A percentile compares a stretch with the other conserved stretches of the same genome.
Evolutionary conservation across 2,888 invertebrate species (phyloP).

Genomic region (Rhingia campestris): DNA sequence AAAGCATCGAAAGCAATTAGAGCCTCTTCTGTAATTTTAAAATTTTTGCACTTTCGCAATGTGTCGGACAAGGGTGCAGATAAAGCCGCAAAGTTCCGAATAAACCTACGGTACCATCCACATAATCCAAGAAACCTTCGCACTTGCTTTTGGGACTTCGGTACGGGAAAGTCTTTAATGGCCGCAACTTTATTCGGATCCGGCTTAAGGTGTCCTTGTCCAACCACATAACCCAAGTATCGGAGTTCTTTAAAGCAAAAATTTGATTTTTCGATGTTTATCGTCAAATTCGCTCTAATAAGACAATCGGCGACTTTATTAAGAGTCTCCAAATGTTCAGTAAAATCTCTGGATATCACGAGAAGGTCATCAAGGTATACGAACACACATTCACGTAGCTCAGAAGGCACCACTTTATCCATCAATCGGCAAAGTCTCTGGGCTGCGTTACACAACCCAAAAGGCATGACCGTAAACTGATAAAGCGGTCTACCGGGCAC

Average conservation of each 20-base stretch:
- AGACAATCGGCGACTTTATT: background rate
- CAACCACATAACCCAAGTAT: conserved; percentile 29
- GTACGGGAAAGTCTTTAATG: background rate
- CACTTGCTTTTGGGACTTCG: background rate
- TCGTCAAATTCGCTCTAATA: background rate
- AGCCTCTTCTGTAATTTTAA: background rate
- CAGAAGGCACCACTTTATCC: conserved; percentile 9
- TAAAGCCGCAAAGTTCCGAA: background rate
- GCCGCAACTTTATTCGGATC: conserved; percentile 6
- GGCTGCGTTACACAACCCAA: conserved; percentile 25
- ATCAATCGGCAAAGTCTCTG: background rate
- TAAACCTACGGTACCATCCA: background rate
- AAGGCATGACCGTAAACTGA: conserved; percentile 46
- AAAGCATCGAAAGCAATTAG: background rate
- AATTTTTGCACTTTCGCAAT: background rate
- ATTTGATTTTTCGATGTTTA: conserved; percentile 10
- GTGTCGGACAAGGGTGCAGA: background rate
- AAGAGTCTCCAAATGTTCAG: conserved; percentile 3
- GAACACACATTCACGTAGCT: background rate
- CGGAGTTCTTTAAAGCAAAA: conserved; percentile 10
- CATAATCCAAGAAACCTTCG: conserved; percentile 28
- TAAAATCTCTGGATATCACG: conserved; percentile 2
- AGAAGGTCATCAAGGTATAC: conserved; percentile 22
- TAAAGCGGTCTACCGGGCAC: conserved; percentile 48
- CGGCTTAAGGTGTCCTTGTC: conserved; percentile 9